A percentile compares a stretch with the other conserved stretches of the same genome.
Conservation (phyloP, 2,888 invertebrate genomes). For the Acleris emargana region DNA sequence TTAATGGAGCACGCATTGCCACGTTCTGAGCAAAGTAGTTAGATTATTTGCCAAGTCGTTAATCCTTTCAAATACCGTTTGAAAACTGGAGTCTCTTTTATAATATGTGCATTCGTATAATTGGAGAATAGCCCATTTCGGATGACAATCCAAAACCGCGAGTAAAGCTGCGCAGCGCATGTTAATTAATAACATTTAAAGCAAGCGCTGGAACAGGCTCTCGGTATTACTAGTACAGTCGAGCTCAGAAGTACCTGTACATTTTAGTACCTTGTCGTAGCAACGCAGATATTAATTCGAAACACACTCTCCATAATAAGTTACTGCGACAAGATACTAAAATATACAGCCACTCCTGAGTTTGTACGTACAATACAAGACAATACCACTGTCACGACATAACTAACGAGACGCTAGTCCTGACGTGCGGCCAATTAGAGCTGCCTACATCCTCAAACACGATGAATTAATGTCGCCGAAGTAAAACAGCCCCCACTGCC, state of each 20-base stretch:
- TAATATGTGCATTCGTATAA: not conserved
- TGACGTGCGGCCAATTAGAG: slow-evolving; percentile 34
- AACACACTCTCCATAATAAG: no score
- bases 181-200: slow-evolving; percentile 20
- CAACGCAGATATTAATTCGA: no score
- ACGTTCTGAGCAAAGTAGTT: no score
- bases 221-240: not conserved
- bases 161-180: not conserved
- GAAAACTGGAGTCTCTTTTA: no score
- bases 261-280: no score
- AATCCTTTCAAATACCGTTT: no score
- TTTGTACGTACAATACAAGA: slow-evolving; percentile 5
- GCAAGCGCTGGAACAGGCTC: not conserved
- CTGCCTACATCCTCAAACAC: slow-evolving; percentile 31
- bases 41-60: no score
- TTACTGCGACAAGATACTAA: no score
- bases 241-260: no score
- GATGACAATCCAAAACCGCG: not conserved
- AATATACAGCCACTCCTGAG: no score
- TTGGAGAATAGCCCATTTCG: not conserved
- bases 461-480: slow-evolving; percentile 25
- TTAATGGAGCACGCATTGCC: no score
- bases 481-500: slow-evolving; percentile 33
- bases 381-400: slow-evolving; percentile 15
- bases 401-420: slow-evolving; percentile 31